Evolutionary conservation across 2,888 invertebrate genomes (phyloP).

Genomic region (Argyresthia goedartella): DNA sequence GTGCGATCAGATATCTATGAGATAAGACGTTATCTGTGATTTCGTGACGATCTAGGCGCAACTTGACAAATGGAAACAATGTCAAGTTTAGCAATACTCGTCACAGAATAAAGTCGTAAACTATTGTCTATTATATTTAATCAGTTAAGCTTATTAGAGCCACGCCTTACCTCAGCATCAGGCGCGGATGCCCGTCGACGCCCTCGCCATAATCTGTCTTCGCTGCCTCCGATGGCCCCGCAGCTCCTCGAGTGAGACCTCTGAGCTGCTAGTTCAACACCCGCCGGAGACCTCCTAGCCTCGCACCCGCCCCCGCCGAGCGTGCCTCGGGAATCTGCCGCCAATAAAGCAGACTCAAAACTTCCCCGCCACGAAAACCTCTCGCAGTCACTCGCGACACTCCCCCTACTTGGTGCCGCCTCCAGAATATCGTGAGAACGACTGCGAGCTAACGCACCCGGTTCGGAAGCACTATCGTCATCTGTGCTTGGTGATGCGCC

Average conservation of each 20-base stretch:
- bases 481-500: constrained; percentile 81
- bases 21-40: too few species aligned
- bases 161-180: constrained; percentile 62
- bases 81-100: neutral
- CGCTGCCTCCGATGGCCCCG: constrained; percentile 85
- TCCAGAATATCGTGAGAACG: constrained; percentile 86
- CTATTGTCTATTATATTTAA: too few species aligned
- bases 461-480: constrained; percentile 80
- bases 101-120: neutral
- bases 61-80: neutral
- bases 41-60: too few species aligned
- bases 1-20: too few species aligned
- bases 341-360: constrained; percentile 91
- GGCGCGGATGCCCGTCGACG: constrained; percentile 59
- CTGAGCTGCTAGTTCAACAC: constrained; percentile 84
- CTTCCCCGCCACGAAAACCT: constrained; percentile 93
- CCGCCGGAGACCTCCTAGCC: constrained; percentile 85
- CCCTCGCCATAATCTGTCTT: constrained; percentile 64
- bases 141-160: too few species aligned
- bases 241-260: constrained; percentile 86
- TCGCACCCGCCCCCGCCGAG: constrained; percentile 81
- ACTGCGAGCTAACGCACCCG: constrained; percentile 79
- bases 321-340: constrained; percentile 87
- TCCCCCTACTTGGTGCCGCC: constrained; percentile 66
- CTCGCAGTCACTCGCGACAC: constrained; percentile 89